phyloP scores from a whole-genome alignment of 2,113 vertebrate species.

The Siniperca knerii region DNA sequence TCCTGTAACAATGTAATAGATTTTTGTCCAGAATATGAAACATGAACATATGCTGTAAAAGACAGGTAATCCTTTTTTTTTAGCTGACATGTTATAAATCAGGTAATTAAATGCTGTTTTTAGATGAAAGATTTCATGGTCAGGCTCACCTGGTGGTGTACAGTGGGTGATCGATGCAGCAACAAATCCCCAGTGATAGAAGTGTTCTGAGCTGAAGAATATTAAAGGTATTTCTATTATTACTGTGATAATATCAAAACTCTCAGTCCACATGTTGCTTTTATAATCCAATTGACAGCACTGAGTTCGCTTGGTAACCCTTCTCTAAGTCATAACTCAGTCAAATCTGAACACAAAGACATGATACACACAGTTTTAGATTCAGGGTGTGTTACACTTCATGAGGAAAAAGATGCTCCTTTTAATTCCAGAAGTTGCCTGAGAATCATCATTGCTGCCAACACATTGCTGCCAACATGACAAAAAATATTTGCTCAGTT shows the following conservation, averaged over 20 bases:
- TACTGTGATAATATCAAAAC: conserved; percentile 5
- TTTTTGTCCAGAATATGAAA: neutral
- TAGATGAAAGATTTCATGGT: conserved; percentile 30
- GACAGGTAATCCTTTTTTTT: neutral
- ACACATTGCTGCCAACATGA: too few species aligned
- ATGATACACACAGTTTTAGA: neutral
- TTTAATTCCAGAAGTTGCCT: neutral
- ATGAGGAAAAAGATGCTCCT: too few species aligned
- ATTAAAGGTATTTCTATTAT: conserved; percentile 16
- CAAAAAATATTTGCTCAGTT: too few species aligned
- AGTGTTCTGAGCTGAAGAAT: conserved; percentile 82
- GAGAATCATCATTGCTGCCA: neutral
- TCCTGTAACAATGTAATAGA: neutral
- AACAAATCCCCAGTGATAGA: conserved; percentile 87
- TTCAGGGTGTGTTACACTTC: neutral
- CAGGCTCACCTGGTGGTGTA: conserved; percentile 85
- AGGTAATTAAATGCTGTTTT: neutral
- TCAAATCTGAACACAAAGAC: too few species aligned
- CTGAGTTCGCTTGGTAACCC: neutral
- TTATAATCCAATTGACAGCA: neutral
- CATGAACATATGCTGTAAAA: conserved; percentile 82
- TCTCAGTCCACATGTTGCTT: neutral
- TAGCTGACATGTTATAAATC: neutral
- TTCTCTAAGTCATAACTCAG: neutral
- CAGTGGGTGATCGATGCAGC: conserved; percentile 87